phyloP scores from a whole-genome alignment of 2,113 vertebrate genomes.

The Calyptommatus sinebrachiatus region DNA sequence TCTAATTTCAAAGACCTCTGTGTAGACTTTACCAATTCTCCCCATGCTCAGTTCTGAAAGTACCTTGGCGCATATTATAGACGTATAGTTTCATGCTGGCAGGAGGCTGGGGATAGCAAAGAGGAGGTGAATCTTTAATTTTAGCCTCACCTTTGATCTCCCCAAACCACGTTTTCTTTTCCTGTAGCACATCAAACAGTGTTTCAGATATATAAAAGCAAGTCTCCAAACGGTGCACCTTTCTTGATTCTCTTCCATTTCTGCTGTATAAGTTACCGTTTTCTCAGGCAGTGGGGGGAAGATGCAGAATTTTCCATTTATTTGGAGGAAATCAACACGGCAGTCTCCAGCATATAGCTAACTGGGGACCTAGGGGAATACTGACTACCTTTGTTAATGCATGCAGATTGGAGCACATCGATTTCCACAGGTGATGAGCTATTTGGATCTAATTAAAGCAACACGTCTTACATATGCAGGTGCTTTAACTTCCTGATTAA shows the following conservation, averaged over 20 bases:
- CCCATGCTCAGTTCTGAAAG: too few species aligned
- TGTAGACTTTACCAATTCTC: too few species aligned
- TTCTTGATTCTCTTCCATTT: not conserved
- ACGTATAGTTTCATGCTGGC: too few species aligned
- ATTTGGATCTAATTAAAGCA: conserved; percentile 3
- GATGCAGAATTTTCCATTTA: not conserved
- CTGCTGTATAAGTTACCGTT: not conserved
- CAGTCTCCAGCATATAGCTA: not conserved
- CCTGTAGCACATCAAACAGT: too few species aligned
- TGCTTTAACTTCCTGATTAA: conserved; percentile 19
- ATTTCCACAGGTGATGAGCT: conserved; percentile 7
- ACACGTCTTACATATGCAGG: not conserved
- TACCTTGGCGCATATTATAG: too few species aligned
- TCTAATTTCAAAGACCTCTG: too few species aligned
- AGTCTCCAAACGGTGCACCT: not conserved
- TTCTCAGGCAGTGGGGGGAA: not conserved
- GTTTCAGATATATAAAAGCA: not conserved
- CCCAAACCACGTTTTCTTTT: too few species aligned
- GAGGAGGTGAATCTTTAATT: too few species aligned
- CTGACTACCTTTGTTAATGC: not conserved
- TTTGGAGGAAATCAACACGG: not conserved
- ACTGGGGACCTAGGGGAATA: not conserved
- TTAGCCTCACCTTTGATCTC: too few species aligned
- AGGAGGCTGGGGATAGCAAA: too few species aligned
- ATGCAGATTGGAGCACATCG: not conserved